Evolutionary conservation across 2,888 invertebrate species (phyloP).

Genomic region (Baccha elongata): DNA sequence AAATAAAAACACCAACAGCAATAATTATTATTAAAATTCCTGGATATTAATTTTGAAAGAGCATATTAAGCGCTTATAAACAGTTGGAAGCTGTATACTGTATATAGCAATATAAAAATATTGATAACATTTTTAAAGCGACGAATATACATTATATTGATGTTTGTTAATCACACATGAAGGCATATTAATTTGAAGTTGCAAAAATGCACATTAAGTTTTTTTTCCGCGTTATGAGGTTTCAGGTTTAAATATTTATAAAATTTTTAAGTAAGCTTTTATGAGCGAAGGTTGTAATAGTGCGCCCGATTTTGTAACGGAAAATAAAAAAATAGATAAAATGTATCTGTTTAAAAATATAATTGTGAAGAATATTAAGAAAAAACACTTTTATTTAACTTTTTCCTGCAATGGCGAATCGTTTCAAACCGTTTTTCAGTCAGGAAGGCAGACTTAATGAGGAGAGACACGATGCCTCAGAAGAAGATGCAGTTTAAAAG

Average conservation of each 20-base stretch:
- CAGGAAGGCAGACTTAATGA: no score
- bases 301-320: conserved; percentile 31
- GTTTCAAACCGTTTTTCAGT: no score
- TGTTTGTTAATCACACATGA: neutral
- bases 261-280: conserved; percentile 37
- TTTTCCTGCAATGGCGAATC: no score
- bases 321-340: no score
- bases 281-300: conserved; percentile 34
- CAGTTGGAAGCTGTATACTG: conserved; percentile 29
- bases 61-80: conserved; percentile 51
- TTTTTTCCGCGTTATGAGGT: neutral
- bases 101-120: conserved; percentile 22
- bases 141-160: conserved; percentile 11
- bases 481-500: no score
- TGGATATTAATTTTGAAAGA: conserved; percentile 17
- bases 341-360: conserved; percentile 7
- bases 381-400: no score
- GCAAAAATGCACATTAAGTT: conserved; percentile 4
- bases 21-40: conserved; percentile 8
- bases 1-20: conserved; percentile 52
- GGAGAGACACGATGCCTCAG: no score
- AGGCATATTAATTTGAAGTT: conserved; percentile 5
- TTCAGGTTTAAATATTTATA: neutral
- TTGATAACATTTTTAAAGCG: conserved; percentile 29
- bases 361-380: conserved; percentile 23